Percentiles rank a stretch among this genome's conserved stretches.
Evolutionary conservation across 2,888 invertebrate species (phyloP).

Genomic region (Tachina grossa): DNA sequence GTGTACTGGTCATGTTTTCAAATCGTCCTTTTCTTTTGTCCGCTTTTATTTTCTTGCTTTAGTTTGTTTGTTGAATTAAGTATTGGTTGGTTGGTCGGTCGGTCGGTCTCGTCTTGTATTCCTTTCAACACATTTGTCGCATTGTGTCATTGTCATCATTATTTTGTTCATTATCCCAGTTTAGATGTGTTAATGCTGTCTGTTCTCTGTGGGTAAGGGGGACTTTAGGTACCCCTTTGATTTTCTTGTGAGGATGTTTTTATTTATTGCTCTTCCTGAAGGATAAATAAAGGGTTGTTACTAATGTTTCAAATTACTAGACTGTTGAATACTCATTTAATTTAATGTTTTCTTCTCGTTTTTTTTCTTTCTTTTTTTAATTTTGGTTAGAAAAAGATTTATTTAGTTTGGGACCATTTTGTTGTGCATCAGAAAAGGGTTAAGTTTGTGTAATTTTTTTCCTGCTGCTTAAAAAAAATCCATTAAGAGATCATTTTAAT

Average conservation of each 20-base stretch:
- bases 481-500: conserved; percentile 68
- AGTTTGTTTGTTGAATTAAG: conserved; percentile 34
- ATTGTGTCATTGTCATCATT: conserved; percentile 68
- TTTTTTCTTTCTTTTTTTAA: conserved; percentile 62
- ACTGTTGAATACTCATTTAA: conserved; percentile 81
- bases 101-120: conserved; percentile 43
- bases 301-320: conserved; percentile 81
- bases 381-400: conserved; percentile 74
- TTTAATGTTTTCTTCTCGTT: conserved; percentile 75
- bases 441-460: conserved; percentile 50
- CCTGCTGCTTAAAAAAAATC: conserved; percentile 31
- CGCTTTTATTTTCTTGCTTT: background rate
- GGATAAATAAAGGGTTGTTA: conserved; percentile 75
- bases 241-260: conserved; percentile 59
- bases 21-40: conserved; percentile 46
- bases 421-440: conserved; percentile 58
- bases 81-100: conserved; percentile 17
- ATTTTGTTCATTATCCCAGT: conserved; percentile 68
- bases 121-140: conserved; percentile 69
- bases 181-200: conserved; percentile 66
- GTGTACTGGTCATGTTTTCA: conserved; percentile 64
- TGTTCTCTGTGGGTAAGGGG: conserved; percentile 12
- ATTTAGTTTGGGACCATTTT: conserved; percentile 74
- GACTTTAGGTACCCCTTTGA: conserved; percentile 60
- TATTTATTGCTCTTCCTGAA: conserved; percentile 52